These are phyloP conservation scores for Pangasius sanitwongsei DNA, from an alignment of 2,797 vertebrate species.

Conservation along the genomic window DNA sequence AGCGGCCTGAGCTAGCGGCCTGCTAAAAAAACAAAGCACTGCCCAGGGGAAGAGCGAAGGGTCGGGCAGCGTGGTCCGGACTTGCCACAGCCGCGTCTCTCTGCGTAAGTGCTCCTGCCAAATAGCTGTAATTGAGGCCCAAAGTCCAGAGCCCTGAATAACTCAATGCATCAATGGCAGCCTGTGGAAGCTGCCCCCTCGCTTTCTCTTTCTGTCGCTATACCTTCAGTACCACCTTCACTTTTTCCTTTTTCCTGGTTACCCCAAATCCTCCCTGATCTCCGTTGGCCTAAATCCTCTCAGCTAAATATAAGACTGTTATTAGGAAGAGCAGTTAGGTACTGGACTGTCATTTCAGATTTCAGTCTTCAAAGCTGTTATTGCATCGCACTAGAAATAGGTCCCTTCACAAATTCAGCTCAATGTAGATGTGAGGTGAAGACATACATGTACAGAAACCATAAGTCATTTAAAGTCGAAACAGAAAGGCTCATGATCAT, in stretches of 20 bases:
- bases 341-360: not conserved
- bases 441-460: not conserved
- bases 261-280: constrained; percentile 46
- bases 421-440: not conserved
- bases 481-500: not conserved
- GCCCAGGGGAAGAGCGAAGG: constrained; percentile 70
- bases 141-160: constrained; percentile 61
- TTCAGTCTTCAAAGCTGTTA: not conserved
- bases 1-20: constrained; percentile 76
- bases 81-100: constrained; percentile 65
- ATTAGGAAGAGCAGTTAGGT: constrained; percentile 14
- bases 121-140: constrained; percentile 63
- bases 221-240: constrained; percentile 47
- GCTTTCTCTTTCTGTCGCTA: constrained; percentile 46
- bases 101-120: constrained; percentile 59
- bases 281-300: constrained; percentile 18
- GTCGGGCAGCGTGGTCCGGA: constrained; percentile 60
- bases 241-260: constrained; percentile 41
- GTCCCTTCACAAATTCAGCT: not conserved
- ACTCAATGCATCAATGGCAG: constrained; percentile 61
- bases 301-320: constrained; percentile 25
- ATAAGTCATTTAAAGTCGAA: not conserved
- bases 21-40: constrained; percentile 80
- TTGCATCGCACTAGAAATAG: not conserved
- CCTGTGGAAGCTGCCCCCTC: constrained; percentile 57